Evolutionary conservation across 2,113 vertebrate genomes (phyloP).

Genomic region (Triplophysa siluroides): DNA sequence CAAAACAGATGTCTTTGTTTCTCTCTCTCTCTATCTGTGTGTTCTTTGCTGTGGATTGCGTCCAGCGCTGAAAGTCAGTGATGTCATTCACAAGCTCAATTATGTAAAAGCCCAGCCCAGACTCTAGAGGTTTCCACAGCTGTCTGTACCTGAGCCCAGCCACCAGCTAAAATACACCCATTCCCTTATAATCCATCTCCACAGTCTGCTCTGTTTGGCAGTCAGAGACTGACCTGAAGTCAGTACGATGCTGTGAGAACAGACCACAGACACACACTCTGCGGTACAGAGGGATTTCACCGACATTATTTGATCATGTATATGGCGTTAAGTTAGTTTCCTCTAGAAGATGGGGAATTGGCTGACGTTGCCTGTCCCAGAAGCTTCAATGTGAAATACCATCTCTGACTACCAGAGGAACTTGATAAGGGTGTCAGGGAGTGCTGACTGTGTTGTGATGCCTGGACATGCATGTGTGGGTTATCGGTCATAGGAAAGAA

Average conservation of each 20-base stretch:
- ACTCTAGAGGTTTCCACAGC: constrained; percentile 47
- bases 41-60: not conserved
- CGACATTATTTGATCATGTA: constrained; percentile 42
- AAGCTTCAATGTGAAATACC: not conserved
- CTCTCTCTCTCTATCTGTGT: not conserved
- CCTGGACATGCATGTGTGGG: constrained; percentile 8
- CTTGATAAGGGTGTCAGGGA: not conserved
- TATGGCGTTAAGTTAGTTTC: constrained; percentile 21
- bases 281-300: constrained; percentile 54
- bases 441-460: not conserved
- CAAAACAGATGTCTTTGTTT: not conserved
- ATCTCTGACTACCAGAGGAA: not conserved
- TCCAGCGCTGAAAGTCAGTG: constrained; percentile 25
- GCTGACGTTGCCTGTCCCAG: not conserved
- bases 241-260: constrained; percentile 51
- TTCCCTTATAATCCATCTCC: constrained; percentile 26
- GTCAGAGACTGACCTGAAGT: constrained; percentile 45
- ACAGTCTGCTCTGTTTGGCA: constrained; percentile 53
- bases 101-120: constrained; percentile 48
- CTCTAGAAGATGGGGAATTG: not conserved
- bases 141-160: constrained; percentile 33
- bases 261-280: constrained; percentile 59
- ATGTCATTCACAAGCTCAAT: constrained; percentile 42
- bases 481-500: constrained; percentile 13
- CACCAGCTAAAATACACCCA: constrained; percentile 16